These are phyloP conservation scores for Ashinkailepas kermadecensis DNA, from an alignment of 2,888 invertebrate genomes.

Conservation along the genomic window DNA sequence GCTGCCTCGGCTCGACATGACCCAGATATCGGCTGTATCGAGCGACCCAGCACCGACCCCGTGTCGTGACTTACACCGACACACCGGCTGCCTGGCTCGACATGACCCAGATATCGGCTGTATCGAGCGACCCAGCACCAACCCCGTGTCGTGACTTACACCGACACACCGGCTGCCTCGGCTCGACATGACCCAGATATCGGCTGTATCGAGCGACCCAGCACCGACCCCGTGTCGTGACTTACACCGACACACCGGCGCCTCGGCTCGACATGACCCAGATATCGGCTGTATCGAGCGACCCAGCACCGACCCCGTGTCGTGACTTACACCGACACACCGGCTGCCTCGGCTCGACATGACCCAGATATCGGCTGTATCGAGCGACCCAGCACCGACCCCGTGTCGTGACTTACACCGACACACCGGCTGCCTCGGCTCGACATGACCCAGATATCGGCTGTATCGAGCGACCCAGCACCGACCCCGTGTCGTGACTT, in stretches of 20 bases:
- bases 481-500: not conserved
- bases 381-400: not conserved
- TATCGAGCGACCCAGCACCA: not conserved
- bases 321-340: not conserved
- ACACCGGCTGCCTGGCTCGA: too few relatives aligned
- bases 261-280: not conserved
- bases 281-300: not conserved
- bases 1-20: not conserved
- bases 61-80: not conserved
- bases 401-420: not conserved
- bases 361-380: not conserved
- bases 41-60: not conserved
- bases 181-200: not conserved
- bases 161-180: too few relatives aligned
- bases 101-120: not conserved
- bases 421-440: too few relatives aligned
- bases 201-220: not conserved
- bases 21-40: not conserved
- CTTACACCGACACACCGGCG: not conserved
- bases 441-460: not conserved
- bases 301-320: not conserved
- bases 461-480: not conserved
- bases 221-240: not conserved
- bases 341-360: not conserved
- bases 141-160: not conserved